Base-by-base conservation (phyloP, 2,888 invertebrate genomes). In the Orthosia gracilis region DNA sequence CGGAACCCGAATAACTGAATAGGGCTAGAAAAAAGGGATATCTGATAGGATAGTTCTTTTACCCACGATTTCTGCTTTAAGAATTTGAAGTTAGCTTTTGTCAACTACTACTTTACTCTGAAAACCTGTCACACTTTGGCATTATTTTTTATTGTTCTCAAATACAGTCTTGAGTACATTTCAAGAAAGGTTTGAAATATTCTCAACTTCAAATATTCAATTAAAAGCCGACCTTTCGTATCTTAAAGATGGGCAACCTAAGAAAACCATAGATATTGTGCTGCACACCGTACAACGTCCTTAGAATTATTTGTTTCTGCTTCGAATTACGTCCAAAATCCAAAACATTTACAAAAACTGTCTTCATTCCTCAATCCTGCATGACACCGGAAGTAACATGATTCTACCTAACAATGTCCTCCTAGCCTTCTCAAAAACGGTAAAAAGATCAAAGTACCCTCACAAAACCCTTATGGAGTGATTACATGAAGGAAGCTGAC, bases 381-480 rank as follows among this genome's bases (percentile, higher is more conserved):
- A 65, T 73, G 18, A 68, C 23, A n/a, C 66, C 64, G 64, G 18
- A 74, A 68, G 49, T 3, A 52, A 58, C 31, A 31, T 66, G 18
- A 57, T 70, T 55, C 21, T 5, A 17, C 31, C 15, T 52, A 50
- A 67, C 49, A 69, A 80, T 47, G 26, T 61, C 62, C 26, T 65
- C 18, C 45, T 4, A n/a, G 17, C n/a, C 13, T 75, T n/a, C 21
- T 55, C 4, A 52, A 59, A 72, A 70, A 45, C 59, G 15, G 40
- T 49, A 66, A 65, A 62, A 78, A 81, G 63, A 81, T 86, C 74
- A 85, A 81, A 85, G 86, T 66, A 47, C 15, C 18, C 21, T 45
- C 12, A 69, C 69, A 74, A 73, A 74, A 59, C 70, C 67, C 67
- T 70, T 70, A 80, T 78, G 69, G 65, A 63, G 73, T 74, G 78